These are phyloP conservation scores for Plecotus auritus DNA, from an alignment of 2,113 vertebrate genomes.

Conservation along the genomic window DNA sequence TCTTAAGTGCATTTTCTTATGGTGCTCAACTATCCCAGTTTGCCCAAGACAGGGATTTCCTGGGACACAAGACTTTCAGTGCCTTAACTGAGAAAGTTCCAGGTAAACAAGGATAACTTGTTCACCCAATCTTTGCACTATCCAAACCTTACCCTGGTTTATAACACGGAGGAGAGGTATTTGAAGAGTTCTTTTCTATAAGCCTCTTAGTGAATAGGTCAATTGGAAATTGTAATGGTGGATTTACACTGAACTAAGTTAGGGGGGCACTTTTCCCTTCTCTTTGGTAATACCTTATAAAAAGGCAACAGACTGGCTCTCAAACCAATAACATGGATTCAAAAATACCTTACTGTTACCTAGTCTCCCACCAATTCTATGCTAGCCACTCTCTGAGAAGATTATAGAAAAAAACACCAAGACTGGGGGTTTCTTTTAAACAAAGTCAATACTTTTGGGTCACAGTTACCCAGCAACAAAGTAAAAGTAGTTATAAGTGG, in stretches of 20 bases:
- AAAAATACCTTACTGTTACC: not conserved
- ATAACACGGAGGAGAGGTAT: not conserved
- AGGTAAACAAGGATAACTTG: not conserved
- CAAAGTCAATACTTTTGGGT: conserved; percentile 46
- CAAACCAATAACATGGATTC: not conserved
- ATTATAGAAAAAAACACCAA: conserved; percentile 13
- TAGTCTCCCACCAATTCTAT: not conserved
- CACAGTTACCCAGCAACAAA: conserved; percentile 45
- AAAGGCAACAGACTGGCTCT: not conserved
- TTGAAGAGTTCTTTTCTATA: not conserved
- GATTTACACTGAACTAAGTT: not conserved
- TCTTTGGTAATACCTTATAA: not conserved
- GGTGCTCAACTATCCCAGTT: not conserved
- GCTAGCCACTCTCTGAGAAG: not conserved
- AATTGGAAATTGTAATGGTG: not conserved
- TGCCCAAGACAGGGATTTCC: not conserved
- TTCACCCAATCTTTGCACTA: not conserved
- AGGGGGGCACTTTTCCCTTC: not conserved
- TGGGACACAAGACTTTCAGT: not conserved
- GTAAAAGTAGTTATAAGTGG: conserved; percentile 44
- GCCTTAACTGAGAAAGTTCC: not conserved
- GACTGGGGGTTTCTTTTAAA: conserved; percentile 21
- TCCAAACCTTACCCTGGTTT: not conserved
- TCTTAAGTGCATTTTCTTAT: not conserved
- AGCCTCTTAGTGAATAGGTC: not conserved